These are phyloP conservation scores for Drosophila pruinosa DNA, from an alignment of 1,140 invertebrate genomes.

Conservation along the genomic window DNA sequence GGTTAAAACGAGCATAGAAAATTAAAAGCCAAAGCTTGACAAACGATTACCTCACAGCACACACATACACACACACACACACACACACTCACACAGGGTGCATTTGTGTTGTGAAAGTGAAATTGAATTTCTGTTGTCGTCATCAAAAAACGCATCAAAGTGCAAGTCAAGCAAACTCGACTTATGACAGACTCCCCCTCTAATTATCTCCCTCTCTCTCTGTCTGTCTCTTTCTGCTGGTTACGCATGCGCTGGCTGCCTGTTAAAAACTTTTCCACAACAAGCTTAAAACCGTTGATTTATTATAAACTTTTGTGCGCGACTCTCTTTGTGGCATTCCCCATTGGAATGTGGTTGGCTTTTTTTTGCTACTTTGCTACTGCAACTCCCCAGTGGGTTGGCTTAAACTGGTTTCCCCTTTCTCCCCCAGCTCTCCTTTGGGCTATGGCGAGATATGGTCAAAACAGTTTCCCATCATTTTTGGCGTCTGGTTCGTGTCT, in stretches of 20 bases:
- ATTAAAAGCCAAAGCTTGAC: constrained; percentile 32
- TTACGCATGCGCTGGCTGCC: constrained; percentile 15
- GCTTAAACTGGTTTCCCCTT: constrained; percentile 27
- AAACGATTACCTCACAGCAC: constrained; percentile 39
- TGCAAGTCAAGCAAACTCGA: constrained; percentile 8
- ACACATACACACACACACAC: constrained; percentile 6
- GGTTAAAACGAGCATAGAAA: constrained; percentile 75
- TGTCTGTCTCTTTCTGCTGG: background rate
- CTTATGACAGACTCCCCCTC: background rate
- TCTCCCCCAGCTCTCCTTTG: background rate
- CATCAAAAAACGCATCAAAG: constrained; percentile 42
- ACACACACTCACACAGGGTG: too few relatives aligned
- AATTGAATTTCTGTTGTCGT: constrained; percentile 27
- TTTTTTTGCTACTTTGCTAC: background rate
- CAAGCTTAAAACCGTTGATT: constrained; percentile 62
- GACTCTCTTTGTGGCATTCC: constrained; percentile 5
- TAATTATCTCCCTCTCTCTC: background rate
- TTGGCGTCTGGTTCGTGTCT: constrained; percentile 34
- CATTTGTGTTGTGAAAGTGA: constrained; percentile 68
- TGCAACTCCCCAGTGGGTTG: constrained; percentile 11
- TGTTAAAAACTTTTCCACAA: constrained; percentile 8
- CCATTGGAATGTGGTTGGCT: constrained; percentile 26
- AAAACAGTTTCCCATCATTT: constrained; percentile 36
- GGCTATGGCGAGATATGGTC: background rate
- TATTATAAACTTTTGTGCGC: constrained; percentile 43